Percentiles rank a stretch among this genome's conserved stretches.
These are phyloP conservation scores for Vanessa cardui DNA, from an alignment of 2,888 invertebrate species.

Conservation along the genomic window DNA sequence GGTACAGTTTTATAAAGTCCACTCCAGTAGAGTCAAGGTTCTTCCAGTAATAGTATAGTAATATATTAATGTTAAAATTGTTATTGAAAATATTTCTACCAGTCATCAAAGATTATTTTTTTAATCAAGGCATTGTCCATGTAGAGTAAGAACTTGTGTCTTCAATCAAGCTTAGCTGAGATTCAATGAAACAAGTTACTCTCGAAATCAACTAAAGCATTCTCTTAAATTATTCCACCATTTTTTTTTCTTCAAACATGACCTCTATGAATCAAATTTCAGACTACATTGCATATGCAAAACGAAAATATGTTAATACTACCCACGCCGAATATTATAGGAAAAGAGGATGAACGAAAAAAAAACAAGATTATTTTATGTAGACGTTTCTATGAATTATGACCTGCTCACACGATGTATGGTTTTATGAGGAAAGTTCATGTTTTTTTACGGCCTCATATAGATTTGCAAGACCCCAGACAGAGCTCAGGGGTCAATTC, in stretches of 20 bases:
- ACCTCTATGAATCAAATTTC: constrained; percentile 27
- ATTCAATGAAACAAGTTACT: neutral
- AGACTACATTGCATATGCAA: constrained; percentile 34
- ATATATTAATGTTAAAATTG: too few relatives aligned
- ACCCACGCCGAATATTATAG: constrained; percentile 19
- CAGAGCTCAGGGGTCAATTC: too few relatives aligned
- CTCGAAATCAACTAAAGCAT: neutral
- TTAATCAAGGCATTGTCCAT: too few relatives aligned
- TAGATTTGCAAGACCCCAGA: constrained; percentile 2
- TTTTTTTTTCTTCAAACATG: constrained; percentile 14
- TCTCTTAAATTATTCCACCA: neutral
- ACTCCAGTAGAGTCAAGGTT: too few relatives aligned
- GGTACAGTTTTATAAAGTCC: too few relatives aligned
- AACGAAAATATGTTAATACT: constrained; percentile 35
- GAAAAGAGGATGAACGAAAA: constrained; percentile 14
- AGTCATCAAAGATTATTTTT: too few relatives aligned
- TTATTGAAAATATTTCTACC: too few relatives aligned
- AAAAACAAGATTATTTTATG: constrained; percentile 26
- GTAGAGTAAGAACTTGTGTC: too few relatives aligned
- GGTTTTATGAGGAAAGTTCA: constrained; percentile 8
- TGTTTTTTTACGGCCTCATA: constrained; percentile 9
- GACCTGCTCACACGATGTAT: neutral
- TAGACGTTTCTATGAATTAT: constrained; percentile 21
- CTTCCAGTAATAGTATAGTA: too few relatives aligned
- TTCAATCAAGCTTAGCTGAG: too few relatives aligned